Percentiles rank a stretch among this genome's conserved stretches.
These are phyloP conservation scores for Zygogramma bicolorata DNA, from an alignment of 2,888 invertebrate genomes.

Conservation along the genomic window DNA sequence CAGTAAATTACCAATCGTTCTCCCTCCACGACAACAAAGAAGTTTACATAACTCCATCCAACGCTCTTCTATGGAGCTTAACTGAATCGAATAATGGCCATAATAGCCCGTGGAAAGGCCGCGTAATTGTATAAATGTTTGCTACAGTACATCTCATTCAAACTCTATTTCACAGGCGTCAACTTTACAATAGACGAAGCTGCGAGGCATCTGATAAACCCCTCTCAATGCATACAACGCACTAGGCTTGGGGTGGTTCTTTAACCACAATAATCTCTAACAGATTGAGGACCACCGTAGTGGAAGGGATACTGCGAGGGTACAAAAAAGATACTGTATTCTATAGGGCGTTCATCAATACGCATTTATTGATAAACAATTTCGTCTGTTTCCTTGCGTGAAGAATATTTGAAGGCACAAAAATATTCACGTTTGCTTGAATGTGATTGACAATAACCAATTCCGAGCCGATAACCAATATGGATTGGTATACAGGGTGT, in stretches of 20 bases:
- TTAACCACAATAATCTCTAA: constrained; percentile 47
- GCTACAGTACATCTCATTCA: constrained; percentile 55
- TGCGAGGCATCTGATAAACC: constrained; percentile 57
- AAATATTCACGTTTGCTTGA: too few species aligned
- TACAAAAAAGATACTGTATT: constrained; percentile 1
- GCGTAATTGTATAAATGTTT: constrained; percentile 51
- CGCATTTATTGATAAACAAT: not conserved
- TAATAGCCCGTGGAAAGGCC: constrained; percentile 48
- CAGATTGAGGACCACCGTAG: constrained; percentile 39
- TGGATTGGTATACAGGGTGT: too few species aligned
- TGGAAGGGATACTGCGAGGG: constrained; percentile 17
- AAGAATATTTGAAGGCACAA: too few species aligned
- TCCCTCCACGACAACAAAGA: not conserved
- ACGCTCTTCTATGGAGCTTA: constrained; percentile 25
- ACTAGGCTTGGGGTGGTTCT: constrained; percentile 21
- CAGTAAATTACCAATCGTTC: not conserved
- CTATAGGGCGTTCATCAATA: not conserved
- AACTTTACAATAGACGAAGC: constrained; percentile 56
- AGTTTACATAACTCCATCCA: constrained; percentile 9
- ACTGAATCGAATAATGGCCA: constrained; percentile 42
- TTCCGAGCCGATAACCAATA: too few species aligned
- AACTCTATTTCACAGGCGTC: constrained; percentile 62
- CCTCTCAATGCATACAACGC: constrained; percentile 34
- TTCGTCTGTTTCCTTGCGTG: too few species aligned
- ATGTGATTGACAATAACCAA: too few species aligned